Evolutionary conservation across 2,888 invertebrate genomes (phyloP).

Genomic region (Parnassius mnemosyne): DNA sequence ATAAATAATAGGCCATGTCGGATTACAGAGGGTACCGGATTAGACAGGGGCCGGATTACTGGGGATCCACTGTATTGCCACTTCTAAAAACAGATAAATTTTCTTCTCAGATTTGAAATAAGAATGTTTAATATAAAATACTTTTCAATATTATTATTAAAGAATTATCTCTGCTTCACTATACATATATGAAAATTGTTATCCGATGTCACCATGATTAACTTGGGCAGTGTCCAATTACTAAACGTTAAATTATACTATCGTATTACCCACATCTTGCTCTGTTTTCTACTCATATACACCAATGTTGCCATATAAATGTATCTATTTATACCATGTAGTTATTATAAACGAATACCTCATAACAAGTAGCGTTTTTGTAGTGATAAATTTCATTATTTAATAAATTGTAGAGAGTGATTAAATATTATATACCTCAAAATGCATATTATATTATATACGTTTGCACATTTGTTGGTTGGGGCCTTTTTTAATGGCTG

Average conservation of each 20-base stretch:
- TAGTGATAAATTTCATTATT: constrained; percentile 21
- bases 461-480: constrained; percentile 27
- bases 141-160: too few relatives aligned
- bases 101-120: too few relatives aligned
- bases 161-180: too few relatives aligned
- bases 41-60: too few relatives aligned
- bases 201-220: too few relatives aligned
- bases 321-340: constrained; percentile 19
- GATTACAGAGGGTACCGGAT: too few relatives aligned
- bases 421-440: constrained; percentile 20
- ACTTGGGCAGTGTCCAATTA: background rate
- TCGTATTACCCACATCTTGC: constrained; percentile 6
- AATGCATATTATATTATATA: constrained; percentile 17
- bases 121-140: too few relatives aligned
- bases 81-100: too few relatives aligned
- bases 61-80: too few relatives aligned
- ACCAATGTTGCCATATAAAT: constrained; percentile 24
- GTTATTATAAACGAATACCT: constrained; percentile 23
- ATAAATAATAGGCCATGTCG: too few relatives aligned
- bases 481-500: constrained; percentile 27
- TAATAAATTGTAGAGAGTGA: constrained; percentile 17
- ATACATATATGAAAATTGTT: too few relatives aligned
- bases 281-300: constrained; percentile 20
- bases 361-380: constrained; percentile 21
- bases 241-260: background rate